phyloP scores from a whole-genome alignment of 2,888 invertebrate species.

The Nipponacmea schrenckii region DNA sequence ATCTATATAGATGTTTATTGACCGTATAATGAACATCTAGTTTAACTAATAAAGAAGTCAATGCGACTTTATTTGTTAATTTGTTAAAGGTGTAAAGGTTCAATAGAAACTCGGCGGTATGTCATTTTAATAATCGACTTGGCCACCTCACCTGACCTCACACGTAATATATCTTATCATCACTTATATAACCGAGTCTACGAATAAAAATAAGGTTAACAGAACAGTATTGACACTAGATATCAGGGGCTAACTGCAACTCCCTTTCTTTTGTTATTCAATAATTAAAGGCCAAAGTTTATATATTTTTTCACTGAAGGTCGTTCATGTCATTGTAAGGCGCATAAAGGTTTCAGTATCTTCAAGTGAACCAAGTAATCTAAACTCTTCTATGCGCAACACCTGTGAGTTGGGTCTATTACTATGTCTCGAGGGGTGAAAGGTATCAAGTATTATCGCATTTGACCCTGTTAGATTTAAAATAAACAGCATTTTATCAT shows the following conservation, averaged over 20 bases:
- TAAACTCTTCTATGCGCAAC: not conserved
- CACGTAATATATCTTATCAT: conserved; percentile 2
- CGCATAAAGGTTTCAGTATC: conserved; percentile 1
- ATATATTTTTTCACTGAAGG: not conserved
- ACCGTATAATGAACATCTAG: too few relatives aligned
- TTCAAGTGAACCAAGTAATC: not conserved
- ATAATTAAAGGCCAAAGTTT: not conserved
- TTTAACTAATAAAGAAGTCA: too few relatives aligned
- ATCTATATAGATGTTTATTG: too few relatives aligned
- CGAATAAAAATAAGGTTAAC: not conserved
- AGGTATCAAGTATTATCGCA: not conserved
- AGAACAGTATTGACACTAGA: not conserved
- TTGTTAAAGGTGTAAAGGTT: conserved; percentile 2
- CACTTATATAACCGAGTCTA: not conserved
- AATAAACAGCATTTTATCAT: not conserved
- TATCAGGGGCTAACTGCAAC: not conserved
- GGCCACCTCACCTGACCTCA: not conserved
- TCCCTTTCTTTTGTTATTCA: conserved; percentile 5
- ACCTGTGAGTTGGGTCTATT: conserved; percentile 8
- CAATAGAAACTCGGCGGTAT: not conserved
- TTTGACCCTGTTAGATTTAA: not conserved
- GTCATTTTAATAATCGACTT: not conserved
- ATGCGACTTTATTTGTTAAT: not conserved
- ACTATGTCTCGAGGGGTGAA: not conserved
- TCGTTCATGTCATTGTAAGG: not conserved